Evolutionary conservation across 2,888 invertebrate genomes (phyloP).

Genomic region (Cephus sareptanus): DNA sequence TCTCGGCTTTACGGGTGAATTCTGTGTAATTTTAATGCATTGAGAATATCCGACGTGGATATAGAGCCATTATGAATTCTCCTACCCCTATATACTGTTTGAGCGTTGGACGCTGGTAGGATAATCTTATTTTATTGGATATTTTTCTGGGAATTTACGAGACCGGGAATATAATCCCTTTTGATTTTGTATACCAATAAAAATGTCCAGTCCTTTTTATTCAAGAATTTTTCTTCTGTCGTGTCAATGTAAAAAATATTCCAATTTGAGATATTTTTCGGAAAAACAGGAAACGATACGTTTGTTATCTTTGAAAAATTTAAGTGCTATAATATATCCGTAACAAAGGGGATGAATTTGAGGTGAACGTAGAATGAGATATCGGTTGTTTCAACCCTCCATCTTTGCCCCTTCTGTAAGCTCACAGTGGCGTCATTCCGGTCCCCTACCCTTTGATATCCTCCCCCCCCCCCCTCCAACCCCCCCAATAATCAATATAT

Average conservation of each 20-base stretch:
- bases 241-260: neutral
- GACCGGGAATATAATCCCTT: neutral
- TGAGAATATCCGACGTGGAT: neutral
- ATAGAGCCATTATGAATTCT: neutral
- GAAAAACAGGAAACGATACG: neutral
- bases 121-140: conserved; percentile 23
- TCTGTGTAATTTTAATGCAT: neutral
- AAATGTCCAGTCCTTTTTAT: neutral
- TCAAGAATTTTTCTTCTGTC: neutral
- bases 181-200: neutral
- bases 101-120: neutral
- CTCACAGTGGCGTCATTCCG: conserved; percentile 50
- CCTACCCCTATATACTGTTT: neutral
- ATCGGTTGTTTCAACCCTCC: conserved; percentile 38
- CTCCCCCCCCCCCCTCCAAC: conserved; percentile 40
- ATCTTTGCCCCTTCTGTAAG: conserved; percentile 39
- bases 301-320: neutral
- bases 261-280: neutral
- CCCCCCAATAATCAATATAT: conserved; percentile 65
- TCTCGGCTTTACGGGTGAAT: conserved; percentile 9
- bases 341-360: conserved; percentile 28
- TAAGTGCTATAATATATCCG: neutral
- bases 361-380: conserved; percentile 18
- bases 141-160: conserved; percentile 3
- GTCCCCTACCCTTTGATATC: conserved; percentile 62